A percentile compares a stretch with the other conserved stretches of the same genome.
Conservation (phyloP, 2,113 vertebrate species). For the Anguilla japonica region DNA sequence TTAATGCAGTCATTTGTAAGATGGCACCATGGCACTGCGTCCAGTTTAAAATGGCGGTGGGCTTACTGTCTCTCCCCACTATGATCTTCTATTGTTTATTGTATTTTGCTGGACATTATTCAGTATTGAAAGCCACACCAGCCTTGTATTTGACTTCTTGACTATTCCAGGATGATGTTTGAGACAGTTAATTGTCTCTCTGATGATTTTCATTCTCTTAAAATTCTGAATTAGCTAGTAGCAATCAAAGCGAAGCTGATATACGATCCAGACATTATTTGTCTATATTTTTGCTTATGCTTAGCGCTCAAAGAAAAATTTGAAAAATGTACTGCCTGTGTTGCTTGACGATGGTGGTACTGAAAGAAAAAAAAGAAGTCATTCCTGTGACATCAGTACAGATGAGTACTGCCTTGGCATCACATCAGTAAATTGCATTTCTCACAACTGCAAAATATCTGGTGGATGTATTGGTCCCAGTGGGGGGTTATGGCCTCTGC, state of each 20-base stretch:
- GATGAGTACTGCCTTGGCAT: not conserved
- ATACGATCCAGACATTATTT: not conserved
- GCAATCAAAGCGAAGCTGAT: not conserved
- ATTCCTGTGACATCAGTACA: not conserved
- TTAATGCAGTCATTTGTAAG: conserved; percentile 61
- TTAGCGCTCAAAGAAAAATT: not conserved
- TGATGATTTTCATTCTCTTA: not conserved
- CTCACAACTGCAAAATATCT: not conserved
- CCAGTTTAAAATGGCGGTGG: conserved; percentile 49
- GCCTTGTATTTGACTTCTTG: not conserved
- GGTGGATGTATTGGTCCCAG: not conserved
- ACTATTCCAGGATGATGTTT: not conserved
- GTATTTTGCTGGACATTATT: not conserved
- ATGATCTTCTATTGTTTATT: not conserved
- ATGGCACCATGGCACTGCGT: conserved; percentile 50
- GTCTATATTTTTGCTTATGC: not conserved
- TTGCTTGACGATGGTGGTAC: not conserved
- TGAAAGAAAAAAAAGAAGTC: not conserved
- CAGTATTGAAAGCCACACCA: not conserved
- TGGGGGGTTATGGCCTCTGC: not conserved
- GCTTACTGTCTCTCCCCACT: not conserved
- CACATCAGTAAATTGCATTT: not conserved
- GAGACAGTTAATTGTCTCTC: not conserved
- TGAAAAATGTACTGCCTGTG: not conserved
- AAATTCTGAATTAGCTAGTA: not conserved